phyloP scores from a whole-genome alignment of 2,888 invertebrate genomes.

The Parnassius glacialis region DNA sequence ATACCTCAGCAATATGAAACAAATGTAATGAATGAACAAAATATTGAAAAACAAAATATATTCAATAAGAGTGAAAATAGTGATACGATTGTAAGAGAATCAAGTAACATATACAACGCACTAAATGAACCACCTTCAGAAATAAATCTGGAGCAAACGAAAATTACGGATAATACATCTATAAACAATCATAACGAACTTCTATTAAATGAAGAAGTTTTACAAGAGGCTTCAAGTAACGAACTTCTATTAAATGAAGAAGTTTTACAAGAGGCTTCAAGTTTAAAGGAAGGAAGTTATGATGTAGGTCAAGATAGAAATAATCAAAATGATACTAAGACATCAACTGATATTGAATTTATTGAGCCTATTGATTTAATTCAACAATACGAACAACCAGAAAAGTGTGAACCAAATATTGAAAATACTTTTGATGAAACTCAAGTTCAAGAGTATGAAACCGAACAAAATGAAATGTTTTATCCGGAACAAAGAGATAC shows the following conservation, averaged over 20 bases:
- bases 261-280: background rate
- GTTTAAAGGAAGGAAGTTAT: background rate
- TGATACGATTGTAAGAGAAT: background rate
- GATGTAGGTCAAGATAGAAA: background rate
- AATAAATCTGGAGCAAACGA: background rate
- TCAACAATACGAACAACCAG: constrained; percentile 13
- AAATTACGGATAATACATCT: background rate
- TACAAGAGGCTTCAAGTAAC: background rate
- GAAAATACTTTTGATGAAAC: constrained; percentile 26
- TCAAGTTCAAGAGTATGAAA: constrained; percentile 52
- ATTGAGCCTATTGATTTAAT: background rate
- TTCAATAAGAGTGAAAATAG: background rate
- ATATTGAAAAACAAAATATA: background rate
- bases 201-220: background rate
- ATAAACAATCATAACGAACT: background rate
- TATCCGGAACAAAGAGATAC: constrained; percentile 48
- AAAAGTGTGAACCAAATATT: constrained; percentile 7
- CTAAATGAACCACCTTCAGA: background rate
- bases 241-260: background rate
- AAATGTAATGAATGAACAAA: background rate
- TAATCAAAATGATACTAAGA: background rate
- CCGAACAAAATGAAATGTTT: constrained; percentile 57
- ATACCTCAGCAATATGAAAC: background rate
- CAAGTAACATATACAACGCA: background rate
- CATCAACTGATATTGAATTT: background rate